A percentile compares a stretch with the other conserved stretches of the same genome.
Evolutionary conservation across 2,797 vertebrate species (phyloP).

Genomic region (Cyprinodon diabolis): DNA sequence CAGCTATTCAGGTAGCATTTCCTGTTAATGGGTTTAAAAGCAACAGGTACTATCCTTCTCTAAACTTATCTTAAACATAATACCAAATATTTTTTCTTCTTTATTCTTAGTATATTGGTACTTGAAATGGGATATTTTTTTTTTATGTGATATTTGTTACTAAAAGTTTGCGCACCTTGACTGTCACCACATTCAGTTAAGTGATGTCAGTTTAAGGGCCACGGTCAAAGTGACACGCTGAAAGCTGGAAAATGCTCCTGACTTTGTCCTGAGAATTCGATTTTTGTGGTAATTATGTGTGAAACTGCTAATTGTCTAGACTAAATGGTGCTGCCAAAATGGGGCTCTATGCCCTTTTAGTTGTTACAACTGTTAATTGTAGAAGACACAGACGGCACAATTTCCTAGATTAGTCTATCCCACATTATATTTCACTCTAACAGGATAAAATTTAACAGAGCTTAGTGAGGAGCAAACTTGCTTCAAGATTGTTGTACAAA

Average conservation of each 20-base stretch:
- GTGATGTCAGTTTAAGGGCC: constrained; percentile 46
- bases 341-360: constrained; percentile 49
- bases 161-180: background rate
- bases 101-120: background rate
- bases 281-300: constrained; percentile 73
- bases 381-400: constrained; percentile 70
- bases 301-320: constrained; percentile 75
- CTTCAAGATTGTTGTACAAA: constrained; percentile 59
- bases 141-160: background rate
- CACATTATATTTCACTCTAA: constrained; percentile 75
- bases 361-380: constrained; percentile 74
- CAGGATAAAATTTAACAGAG: constrained; percentile 68
- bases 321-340: constrained; percentile 68
- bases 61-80: background rate
- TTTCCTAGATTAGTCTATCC: constrained; percentile 67
- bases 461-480: constrained; percentile 70
- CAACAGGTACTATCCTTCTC: background rate
- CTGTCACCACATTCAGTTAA: constrained; percentile 24
- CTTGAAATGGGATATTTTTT: background rate
- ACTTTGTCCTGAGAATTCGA: constrained; percentile 64
- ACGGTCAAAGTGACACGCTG: constrained; percentile 71
- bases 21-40: background rate
- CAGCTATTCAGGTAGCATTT: no score
- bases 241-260: constrained; percentile 67
- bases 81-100: background rate